phyloP scores from a whole-genome alignment of 2,113 vertebrate genomes.

The Porphyrio hochstetteri region DNA sequence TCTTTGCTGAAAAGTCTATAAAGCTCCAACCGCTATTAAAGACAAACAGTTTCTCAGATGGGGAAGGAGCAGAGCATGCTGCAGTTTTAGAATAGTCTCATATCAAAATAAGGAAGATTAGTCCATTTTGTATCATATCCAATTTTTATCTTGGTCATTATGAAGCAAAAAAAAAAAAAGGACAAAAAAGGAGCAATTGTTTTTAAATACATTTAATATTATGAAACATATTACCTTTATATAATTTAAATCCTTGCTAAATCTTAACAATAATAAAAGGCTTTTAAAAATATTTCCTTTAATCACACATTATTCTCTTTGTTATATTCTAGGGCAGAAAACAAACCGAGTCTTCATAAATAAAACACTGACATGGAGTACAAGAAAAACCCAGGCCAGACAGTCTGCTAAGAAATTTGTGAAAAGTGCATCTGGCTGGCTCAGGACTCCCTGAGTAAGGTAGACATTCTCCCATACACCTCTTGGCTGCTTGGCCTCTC shows the following conservation, averaged over 20 bases:
- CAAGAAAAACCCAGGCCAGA: slow-evolving; percentile 58
- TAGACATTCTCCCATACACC: slow-evolving; percentile 17
- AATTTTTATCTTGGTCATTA: not conserved
- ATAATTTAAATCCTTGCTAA: not conserved
- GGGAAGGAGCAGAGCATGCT: not conserved
- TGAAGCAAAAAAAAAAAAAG: not conserved
- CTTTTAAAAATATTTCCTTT: slow-evolving; percentile 4
- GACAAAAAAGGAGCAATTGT: not conserved
- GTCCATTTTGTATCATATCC: not conserved
- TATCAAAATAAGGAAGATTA: not conserved
- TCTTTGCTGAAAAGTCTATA: not conserved
- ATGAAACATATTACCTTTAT: slow-evolving; percentile 26
- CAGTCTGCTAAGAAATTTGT: slow-evolving; percentile 22
- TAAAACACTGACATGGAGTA: slow-evolving; percentile 58
- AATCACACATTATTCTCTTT: not conserved
- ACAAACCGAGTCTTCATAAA: slow-evolving; percentile 57
- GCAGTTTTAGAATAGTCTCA: not conserved
- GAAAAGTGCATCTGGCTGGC: slow-evolving; percentile 62
- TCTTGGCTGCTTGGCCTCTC: slow-evolving; percentile 1
- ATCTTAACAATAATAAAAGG: slow-evolving; percentile 31
- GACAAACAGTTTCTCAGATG: not conserved
- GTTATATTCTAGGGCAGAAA: slow-evolving; percentile 18
- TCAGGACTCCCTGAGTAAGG: slow-evolving; percentile 65
- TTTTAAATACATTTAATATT: slow-evolving; percentile 63
- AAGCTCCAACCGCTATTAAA: not conserved